A percentile compares a stretch with the other conserved stretches of the same genome.
Conservation (phyloP, 2,797 vertebrate genomes). For the Arnoldichthys spilopterus region DNA sequence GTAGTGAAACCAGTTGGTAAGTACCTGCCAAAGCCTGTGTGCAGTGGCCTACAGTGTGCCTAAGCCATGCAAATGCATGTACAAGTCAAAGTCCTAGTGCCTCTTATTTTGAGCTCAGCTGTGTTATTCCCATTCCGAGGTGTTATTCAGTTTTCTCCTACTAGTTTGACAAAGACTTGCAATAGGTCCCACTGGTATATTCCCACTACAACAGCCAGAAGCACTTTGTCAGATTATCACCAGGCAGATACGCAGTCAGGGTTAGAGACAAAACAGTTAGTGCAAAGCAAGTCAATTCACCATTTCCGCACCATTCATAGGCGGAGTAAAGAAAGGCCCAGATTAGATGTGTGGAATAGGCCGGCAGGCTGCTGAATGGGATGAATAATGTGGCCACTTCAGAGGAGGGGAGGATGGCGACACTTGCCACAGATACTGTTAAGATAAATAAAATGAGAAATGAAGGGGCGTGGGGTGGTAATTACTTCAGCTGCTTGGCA, state of each 20-base stretch:
- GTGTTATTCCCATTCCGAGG: constrained; percentile 18
- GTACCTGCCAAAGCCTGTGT: not conserved
- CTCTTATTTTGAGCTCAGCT: not conserved
- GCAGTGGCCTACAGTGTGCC: not conserved
- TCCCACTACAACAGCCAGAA: constrained; percentile 43
- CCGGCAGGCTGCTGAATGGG: constrained; percentile 43
- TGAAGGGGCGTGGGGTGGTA: constrained; percentile 65
- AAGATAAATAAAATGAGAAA: constrained; percentile 73
- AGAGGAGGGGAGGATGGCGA: constrained; percentile 45
- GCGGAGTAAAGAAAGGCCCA: constrained; percentile 48
- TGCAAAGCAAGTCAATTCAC: constrained; percentile 58
- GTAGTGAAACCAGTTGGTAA: not conserved
- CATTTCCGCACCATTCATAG: constrained; percentile 61
- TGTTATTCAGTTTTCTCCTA: constrained; percentile 5
- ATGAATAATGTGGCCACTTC: constrained; percentile 46
- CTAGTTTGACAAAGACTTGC: constrained; percentile 26
- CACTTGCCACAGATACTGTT: constrained; percentile 54
- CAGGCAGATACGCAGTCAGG: constrained; percentile 59
- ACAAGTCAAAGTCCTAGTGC: not conserved
- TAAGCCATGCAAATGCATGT: not conserved
- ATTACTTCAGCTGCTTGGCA: constrained; percentile 73
- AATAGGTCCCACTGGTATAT: constrained; percentile 55
- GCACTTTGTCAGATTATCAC: constrained; percentile 62
- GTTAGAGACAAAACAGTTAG: constrained; percentile 69
- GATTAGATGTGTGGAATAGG: constrained; percentile 66